Evolutionary conservation across 2,888 invertebrate genomes (phyloP).

Genomic region (Mythimna loreyi): DNA sequence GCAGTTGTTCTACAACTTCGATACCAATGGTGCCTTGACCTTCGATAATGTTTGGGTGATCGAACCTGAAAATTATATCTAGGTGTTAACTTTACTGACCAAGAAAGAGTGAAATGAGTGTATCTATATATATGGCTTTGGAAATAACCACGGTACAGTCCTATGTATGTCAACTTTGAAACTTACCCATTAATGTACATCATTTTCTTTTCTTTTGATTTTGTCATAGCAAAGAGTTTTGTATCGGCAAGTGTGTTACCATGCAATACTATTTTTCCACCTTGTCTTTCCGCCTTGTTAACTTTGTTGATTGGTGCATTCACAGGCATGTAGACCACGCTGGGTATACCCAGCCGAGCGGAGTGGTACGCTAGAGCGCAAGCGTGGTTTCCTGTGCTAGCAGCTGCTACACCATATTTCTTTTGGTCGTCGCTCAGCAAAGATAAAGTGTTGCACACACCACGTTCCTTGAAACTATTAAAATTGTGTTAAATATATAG

Average conservation of each 20-base stretch:
- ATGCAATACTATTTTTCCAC: conserved; percentile 81
- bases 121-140: background rate
- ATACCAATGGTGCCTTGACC: conserved; percentile 98
- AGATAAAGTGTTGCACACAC: conserved; percentile 95
- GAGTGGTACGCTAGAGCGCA: conserved; percentile 94
- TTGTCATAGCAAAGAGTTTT: conserved; percentile 93
- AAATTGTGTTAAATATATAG: conserved; percentile 7
- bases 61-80: conserved; percentile 92
- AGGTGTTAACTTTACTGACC: background rate
- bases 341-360: conserved; percentile 92
- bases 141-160: background rate
- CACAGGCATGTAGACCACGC: conserved; percentile 96
- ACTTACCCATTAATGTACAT: conserved; percentile 96
- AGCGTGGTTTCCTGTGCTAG: conserved; percentile 98
- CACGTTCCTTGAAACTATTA: conserved; percentile 97
- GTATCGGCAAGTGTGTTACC: conserved; percentile 96
- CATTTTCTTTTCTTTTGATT: conserved; percentile 93
- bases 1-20: conserved; percentile 97
- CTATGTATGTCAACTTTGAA: background rate
- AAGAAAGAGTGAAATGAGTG: background rate
- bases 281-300: conserved; percentile 84
- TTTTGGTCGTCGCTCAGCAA: conserved; percentile 94
- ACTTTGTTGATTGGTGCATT: conserved; percentile 98
- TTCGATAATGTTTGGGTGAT: conserved; percentile 98
- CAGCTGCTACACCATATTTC: conserved; percentile 95